Evolutionary conservation across 2,888 invertebrate species (phyloP).

Genomic region (Osmoderma eremita): DNA sequence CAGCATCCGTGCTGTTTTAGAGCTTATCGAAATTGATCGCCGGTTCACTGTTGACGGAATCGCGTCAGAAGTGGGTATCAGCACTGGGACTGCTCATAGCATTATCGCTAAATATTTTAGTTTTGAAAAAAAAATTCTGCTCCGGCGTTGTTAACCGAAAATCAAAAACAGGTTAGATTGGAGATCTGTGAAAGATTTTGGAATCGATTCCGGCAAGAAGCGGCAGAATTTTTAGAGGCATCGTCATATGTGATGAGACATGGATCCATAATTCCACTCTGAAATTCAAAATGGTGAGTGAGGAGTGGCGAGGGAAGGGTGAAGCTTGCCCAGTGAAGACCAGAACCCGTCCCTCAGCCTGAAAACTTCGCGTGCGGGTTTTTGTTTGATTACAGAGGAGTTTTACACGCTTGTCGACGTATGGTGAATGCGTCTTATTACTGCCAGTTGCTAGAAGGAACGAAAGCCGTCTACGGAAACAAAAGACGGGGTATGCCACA

Average conservation of each 20-base stretch:
- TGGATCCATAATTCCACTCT: neutral
- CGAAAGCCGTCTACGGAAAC: conserved; percentile 30
- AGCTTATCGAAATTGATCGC: too few relatives aligned
- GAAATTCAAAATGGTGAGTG: neutral
- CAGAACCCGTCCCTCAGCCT: too few relatives aligned
- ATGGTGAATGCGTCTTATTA: conserved; percentile 44
- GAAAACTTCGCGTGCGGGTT: too few relatives aligned
- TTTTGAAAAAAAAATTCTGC: too few relatives aligned
- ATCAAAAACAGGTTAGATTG: neutral
- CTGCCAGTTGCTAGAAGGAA: conserved; percentile 34
- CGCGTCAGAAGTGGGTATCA: too few relatives aligned
- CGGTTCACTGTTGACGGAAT: too few relatives aligned
- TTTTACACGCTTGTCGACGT: conserved; percentile 40
- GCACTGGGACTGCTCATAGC: too few relatives aligned
- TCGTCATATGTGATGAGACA: neutral
- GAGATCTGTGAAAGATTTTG: neutral
- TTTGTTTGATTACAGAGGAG: too few relatives aligned
- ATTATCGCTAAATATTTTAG: too few relatives aligned
- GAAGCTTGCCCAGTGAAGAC: too few relatives aligned
- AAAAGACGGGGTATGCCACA: conserved; percentile 41
- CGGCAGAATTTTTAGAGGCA: neutral
- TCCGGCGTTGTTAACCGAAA: too few relatives aligned
- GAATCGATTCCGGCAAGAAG: neutral
- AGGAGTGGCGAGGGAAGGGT: neutral
- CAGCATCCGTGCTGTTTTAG: too few relatives aligned